Evolutionary conservation across 1,140 invertebrate species (phyloP).

Genomic region (Brachionus manjavacas): DNA sequence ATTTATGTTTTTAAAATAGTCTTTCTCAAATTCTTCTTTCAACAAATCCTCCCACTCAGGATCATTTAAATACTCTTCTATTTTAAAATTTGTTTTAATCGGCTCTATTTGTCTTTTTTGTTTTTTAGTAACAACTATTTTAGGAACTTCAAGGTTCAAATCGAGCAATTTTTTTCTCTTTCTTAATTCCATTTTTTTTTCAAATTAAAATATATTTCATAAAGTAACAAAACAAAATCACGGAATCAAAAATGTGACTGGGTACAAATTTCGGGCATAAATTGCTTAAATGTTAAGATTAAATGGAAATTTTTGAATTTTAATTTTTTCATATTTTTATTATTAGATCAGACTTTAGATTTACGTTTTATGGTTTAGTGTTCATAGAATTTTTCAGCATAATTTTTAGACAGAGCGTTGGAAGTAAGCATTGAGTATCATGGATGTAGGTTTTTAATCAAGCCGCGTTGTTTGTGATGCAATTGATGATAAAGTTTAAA

Average conservation of each 20-base stretch:
- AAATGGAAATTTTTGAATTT: not conserved
- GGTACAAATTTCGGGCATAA: not conserved
- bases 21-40: not conserved
- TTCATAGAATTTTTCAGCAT: not conserved
- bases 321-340: not conserved
- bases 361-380: not conserved
- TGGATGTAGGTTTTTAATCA: not conserved
- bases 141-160: not conserved
- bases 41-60: not conserved
- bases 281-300: not conserved
- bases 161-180: not conserved
- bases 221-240: not conserved
- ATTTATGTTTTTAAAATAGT: conserved; percentile 34
- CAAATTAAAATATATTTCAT: not conserved
- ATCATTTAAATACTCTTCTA: conserved; percentile 16
- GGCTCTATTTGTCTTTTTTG: not conserved
- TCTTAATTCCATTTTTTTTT: not conserved
- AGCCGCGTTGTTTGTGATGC: not conserved
- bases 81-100: not conserved
- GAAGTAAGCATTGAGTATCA: not conserved
- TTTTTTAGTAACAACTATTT: not conserved
- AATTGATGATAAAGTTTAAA: not conserved
- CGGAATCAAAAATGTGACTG: not conserved
- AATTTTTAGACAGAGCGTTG: not conserved
- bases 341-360: not conserved